Evolutionary conservation across 2,113 vertebrate species (phyloP), one percentile per base, ranked within the genome.

Genomic region (Podocnemis expansa): DNA sequence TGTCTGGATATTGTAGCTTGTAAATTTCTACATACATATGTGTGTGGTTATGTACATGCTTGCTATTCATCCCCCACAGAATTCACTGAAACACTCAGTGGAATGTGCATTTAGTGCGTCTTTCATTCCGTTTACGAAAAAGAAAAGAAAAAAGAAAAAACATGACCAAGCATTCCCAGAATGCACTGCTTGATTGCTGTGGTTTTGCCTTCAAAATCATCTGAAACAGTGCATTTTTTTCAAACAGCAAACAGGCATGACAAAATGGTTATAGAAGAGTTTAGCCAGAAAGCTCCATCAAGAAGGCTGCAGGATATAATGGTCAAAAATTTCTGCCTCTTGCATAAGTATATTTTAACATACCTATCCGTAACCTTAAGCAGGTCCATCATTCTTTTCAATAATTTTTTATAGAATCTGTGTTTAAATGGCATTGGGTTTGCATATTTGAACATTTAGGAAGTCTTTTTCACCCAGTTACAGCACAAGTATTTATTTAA

Each of bases 1-100:
- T 97, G 98, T 98, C 98, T 98, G 98, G 98, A 97, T 98, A 98
- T 97, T 98, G 97, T 98, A 98, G 98, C 98, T 97, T 98, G 97
- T 98, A 98, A 98, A 98, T 97, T 98, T 98, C 97, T 98, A 96
- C 95, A 96, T 98, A 97, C 98, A 98, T 97, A 96, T 98, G 98
- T 97, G 97, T 97, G 95, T 98, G 96, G 98, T 98, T 98, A 98
- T 97, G 93, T 96, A 96, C 89, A 96, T 2, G 82, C 82, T 97
- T 97, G 96, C 97, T 97, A 93, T 97, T 97, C 96, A 84, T 94
- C 87, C 95, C 95, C 96, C 87, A 78, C 96, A 97, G 96, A 97
- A 96, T 96, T 98, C 96, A 81, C 90, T 97, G 95, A 98, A 97
- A 98, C 96, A 94, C 94, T 93, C 94, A 91, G 89, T 97, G 34